Base-by-base conservation (phyloP, 2,113 vertebrate genomes). In the Blennius ocellaris region DNA sequence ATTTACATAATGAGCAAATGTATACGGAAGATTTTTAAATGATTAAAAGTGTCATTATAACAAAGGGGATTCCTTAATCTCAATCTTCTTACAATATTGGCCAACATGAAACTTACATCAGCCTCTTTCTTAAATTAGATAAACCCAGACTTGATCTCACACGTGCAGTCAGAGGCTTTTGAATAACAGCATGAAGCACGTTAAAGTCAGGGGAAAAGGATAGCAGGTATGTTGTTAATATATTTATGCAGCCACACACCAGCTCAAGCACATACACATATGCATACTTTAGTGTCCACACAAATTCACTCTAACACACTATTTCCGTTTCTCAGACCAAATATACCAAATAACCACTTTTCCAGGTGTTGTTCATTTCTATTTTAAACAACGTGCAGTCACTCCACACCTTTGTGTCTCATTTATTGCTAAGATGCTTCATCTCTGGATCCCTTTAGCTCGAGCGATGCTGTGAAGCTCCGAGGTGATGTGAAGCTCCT, bases 401-500 rank as follows among this genome's bases (percentile, higher is more conserved):
- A 39, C 8, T 15, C 11, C 15, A 48, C 16, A 12, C 1, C 55
- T 30, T 60, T 52, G 39, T 73, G 38, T 12, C 9, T 37, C 15
- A 8, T 15, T n/a, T 56, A 48, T 39, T 12, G 15, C 44, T 39
- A 59, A n/a, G 52, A 68, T 6, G 36, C 44, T 40, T 51, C 5
- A 16, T 55, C 45, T 61, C 65, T 16, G n/a, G 11, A 49, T 72
- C 56, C 51, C 41, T 71, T 81, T 59, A 76, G 47, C 54, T 53
- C 1, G 51, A 67, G 43, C 52, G 15, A 76, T 58, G 76, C 76
- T 60, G 43, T 49, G 15, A 76, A 58, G 76, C 76, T 60, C 39
- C 59, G 55, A 83, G 70, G 67, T 83, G 73, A 80, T 43, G 78
- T 63, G 47, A 85, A 62, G 63, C 53, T 64, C 48, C 69, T 45